These are phyloP conservation scores for Xestia sexstrigata DNA, from an alignment of 2,888 invertebrate genomes.

Conservation along the genomic window DNA sequence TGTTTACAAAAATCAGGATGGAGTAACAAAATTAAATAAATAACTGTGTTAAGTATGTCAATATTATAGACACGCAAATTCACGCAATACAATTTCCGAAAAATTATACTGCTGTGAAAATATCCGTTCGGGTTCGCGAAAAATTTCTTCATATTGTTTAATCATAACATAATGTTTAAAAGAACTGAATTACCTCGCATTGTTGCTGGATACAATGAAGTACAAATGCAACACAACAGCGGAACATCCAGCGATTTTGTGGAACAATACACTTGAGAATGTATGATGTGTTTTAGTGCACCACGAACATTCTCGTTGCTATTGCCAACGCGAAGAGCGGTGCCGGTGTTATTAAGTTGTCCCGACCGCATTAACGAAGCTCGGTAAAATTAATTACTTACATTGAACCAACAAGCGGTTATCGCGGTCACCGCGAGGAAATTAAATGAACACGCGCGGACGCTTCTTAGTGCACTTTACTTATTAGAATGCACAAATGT, in stretches of 20 bases:
- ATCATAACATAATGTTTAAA: conserved; percentile 17
- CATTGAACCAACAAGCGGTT: conserved; percentile 84
- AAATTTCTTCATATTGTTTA: background rate
- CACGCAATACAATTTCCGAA: background rate
- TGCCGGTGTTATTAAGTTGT: conserved; percentile 78
- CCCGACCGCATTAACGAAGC: conserved; percentile 77
- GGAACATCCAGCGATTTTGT: conserved; percentile 37
- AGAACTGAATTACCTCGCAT: conserved; percentile 23
- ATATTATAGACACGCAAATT: background rate
- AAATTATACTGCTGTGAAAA: background rate
- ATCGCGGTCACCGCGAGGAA: conserved; percentile 82
- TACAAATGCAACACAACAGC: conserved; percentile 36
- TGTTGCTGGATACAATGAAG: conserved; percentile 36
- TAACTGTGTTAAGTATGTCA: background rate
- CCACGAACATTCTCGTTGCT: conserved; percentile 55
- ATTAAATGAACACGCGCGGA: conserved; percentile 81
- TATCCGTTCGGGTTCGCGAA: background rate
- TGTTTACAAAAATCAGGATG: background rate
- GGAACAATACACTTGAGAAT: conserved; percentile 64
- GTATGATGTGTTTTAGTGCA: conserved; percentile 56
- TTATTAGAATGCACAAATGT: conserved; percentile 69
- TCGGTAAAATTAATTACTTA: conserved; percentile 85
- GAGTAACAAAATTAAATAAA: background rate
- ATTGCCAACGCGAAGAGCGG: conserved; percentile 61
- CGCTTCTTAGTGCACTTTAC: conserved; percentile 73